Base-by-base conservation (phyloP, 2,888 invertebrate genomes). In the Podotricha telesiphe region DNA sequence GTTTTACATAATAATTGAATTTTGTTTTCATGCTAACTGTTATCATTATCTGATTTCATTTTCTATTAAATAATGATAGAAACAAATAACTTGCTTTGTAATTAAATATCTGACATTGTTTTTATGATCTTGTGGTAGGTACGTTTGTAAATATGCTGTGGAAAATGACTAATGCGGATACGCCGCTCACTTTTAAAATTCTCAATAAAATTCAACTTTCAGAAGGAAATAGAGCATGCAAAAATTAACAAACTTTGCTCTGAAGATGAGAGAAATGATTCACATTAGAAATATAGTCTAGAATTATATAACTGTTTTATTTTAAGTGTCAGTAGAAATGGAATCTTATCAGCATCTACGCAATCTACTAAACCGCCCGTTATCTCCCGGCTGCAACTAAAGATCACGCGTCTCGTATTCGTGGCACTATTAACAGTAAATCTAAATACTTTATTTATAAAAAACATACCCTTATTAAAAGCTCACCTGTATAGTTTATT, bases 331-430 rank as follows among this genome's bases (percentile, higher is more conserved):
- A 69, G 61, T 65, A 74, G 63, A 19, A 62, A 62, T 73, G 58
- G 69, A 74, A 79, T 87, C 85, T 92, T 91, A 92, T 92, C 91
- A 88, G 82, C 87, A 85, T 85, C 86, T 85, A 83, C 79, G 83
- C 89, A 87, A 90, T 90, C 88, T 85, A 75, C 77, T 86, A 87
- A 86, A 89, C 89, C 86, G 85, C 83, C 90, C 92, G 92, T 91
- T 92, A 92, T 92, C 92, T 89, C 75, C 78, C 80, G 82, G 74
- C 76, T 75, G 76, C 70, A 73, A 72, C 78, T 62, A 63, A 71
- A 81, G 81, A 79, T 82, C 82, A 83, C 80, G 83, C 83, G 78
- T 74, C 75, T 73, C 75, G 81, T 75, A 66, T 77, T 89, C 90
- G 91, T 91, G 91, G 89, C 91, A 89, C 61, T 65, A 51, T 58